Conservation (phyloP, 1,140 invertebrate genomes). For the Diabrotica undecimpunctata region DNA sequence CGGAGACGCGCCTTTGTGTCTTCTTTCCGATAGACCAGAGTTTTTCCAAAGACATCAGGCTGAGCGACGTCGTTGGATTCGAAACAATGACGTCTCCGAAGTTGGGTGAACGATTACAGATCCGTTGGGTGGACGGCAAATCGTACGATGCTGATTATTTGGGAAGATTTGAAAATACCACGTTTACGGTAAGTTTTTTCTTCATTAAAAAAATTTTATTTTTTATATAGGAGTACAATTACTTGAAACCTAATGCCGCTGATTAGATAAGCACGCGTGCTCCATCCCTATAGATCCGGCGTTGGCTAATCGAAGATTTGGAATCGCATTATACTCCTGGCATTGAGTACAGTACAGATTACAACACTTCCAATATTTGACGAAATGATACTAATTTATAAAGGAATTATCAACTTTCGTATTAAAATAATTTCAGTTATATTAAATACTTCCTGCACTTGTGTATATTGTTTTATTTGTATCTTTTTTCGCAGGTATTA, state of each 20-base stretch:
- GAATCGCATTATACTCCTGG: no score
- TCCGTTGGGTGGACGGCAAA: constrained; percentile 60
- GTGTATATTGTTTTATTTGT: constrained; percentile 23
- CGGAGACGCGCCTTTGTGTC: constrained; percentile 57
- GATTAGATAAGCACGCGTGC: no score
- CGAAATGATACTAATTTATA: no score
- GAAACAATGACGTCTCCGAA: constrained; percentile 21
- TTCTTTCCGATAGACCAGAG: constrained; percentile 62
- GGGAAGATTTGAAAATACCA: constrained; percentile 51
- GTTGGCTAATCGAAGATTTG: no score
- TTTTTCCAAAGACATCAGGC: constrained; percentile 58
- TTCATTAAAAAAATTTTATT: no score
- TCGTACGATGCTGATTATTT: constrained; percentile 58
- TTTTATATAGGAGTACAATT: neutral
- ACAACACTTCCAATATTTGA: no score
- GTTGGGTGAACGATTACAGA: constrained; percentile 47
- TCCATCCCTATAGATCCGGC: no score
- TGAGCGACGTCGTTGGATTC: constrained; percentile 50
- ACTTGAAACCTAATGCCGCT: no score
- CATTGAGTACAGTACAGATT: no score
- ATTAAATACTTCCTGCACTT: no score
- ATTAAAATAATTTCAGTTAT: no score
- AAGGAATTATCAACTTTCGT: no score
- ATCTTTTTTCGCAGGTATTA: constrained; percentile 44
- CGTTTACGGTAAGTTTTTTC: constrained; percentile 53